phyloP scores from a whole-genome alignment of 2,113 vertebrate species.

The Phocoena sinus region DNA sequence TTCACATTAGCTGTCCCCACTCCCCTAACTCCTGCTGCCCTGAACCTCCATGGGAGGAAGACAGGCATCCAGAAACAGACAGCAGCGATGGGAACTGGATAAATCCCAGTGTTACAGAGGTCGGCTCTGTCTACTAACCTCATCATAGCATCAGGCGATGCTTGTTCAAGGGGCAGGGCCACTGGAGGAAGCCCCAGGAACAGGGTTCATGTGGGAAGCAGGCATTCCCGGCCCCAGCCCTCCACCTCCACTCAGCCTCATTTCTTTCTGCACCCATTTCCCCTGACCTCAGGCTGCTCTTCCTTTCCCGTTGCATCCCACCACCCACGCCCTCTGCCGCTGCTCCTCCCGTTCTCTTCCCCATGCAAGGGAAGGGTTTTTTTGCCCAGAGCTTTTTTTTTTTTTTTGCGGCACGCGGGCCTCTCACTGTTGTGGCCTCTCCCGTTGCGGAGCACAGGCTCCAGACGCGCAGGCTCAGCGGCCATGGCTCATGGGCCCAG shows the following conservation, averaged over 20 bases:
- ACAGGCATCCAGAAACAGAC: neutral
- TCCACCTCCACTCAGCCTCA: neutral
- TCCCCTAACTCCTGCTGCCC: neutral
- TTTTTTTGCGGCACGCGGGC: no score
- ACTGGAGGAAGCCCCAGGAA: neutral
- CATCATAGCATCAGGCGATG: neutral
- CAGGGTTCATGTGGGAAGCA: neutral
- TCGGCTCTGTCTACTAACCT: neutral
- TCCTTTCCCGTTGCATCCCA: neutral
- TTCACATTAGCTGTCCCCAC: neutral
- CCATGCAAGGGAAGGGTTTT: neutral
- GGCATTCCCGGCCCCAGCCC: neutral
- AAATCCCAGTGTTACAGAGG: neutral
- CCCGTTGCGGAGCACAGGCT: no score
- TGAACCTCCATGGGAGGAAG: neutral
- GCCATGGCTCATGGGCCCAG: no score
- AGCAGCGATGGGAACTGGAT: neutral
- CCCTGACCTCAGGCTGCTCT: neutral
- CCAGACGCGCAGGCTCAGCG: no score
- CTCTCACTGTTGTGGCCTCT: no score
- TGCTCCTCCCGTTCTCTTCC: neutral
- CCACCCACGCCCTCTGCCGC: no score
- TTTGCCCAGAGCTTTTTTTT: neutral
- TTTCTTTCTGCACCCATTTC: neutral
- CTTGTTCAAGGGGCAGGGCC: neutral